Conservation (phyloP, 2,888 invertebrate species). For the Drosophila paracracens region DNA sequence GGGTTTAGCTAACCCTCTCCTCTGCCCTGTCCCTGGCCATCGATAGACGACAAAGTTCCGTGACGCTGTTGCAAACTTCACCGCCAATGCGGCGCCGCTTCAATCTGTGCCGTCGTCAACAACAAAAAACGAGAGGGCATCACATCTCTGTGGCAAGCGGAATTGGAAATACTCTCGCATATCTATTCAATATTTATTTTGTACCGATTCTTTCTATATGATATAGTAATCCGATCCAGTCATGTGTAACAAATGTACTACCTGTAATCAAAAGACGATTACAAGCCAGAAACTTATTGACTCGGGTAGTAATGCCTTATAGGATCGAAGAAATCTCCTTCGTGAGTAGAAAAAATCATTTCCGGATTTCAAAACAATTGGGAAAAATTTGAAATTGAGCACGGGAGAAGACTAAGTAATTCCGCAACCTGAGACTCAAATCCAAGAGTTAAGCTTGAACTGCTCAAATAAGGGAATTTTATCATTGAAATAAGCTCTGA, state of each 20-base stretch:
- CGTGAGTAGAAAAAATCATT: background rate
- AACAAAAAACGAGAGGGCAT: conserved; percentile 17
- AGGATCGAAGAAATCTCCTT: background rate
- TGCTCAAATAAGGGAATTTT: background rate
- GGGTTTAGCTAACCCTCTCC: background rate
- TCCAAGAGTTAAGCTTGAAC: background rate
- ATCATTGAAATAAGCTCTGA: background rate
- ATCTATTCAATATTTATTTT: background rate
- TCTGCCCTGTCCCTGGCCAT: background rate
- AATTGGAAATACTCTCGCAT: background rate
- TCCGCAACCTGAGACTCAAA: background rate
- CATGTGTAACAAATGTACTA: background rate
- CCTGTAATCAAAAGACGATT: background rate
- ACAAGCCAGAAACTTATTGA: background rate
- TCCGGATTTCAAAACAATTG: too few relatives aligned
- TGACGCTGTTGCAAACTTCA: conserved; percentile 71
- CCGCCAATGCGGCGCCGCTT: conserved; percentile 77
- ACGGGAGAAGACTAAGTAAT: background rate
- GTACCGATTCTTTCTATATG: background rate
- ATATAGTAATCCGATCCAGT: background rate
- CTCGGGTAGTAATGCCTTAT: background rate
- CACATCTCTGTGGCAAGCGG: background rate
- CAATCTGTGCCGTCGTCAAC: conserved; percentile 72
- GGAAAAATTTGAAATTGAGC: background rate
- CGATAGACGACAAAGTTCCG: conserved; percentile 62